Evolutionary conservation across 2,797 vertebrate genomes (phyloP).

Genomic region (Malacoctenus gilli): DNA sequence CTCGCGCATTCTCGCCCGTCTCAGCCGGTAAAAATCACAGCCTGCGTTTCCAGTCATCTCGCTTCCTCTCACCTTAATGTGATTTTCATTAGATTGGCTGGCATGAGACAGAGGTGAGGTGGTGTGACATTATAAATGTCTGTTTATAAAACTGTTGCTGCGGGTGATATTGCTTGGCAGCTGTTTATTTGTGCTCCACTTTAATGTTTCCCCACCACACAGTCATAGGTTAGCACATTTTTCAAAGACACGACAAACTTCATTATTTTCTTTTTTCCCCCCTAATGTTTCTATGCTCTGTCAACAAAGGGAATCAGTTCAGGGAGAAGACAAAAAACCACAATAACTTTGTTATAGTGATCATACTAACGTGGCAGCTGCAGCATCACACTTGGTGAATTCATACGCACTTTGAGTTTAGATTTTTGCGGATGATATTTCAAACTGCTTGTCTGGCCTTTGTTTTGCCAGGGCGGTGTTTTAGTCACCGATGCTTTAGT

Average conservation of each 20-base stretch:
- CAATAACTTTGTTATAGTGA: conserved; percentile 43
- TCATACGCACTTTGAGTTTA: conserved; percentile 1
- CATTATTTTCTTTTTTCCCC: conserved; percentile 31
- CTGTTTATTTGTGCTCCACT: conserved; percentile 51
- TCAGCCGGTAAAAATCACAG: conserved; percentile 46
- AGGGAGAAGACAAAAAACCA: too few relatives aligned
- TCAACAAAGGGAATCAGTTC: conserved; percentile 30
- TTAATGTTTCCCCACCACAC: conserved; percentile 41
- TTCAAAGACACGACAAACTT: conserved; percentile 41
- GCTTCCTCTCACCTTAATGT: conserved; percentile 62
- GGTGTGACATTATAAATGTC: conserved; percentile 61
- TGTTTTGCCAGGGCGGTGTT: background rate
- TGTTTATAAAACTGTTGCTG: conserved; percentile 62
- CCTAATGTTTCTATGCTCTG: conserved; percentile 16
- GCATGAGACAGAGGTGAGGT: conserved; percentile 47
- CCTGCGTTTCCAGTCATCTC: conserved; percentile 50
- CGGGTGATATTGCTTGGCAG: conserved; percentile 56
- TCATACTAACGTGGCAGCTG: conserved; percentile 22
- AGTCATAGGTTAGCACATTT: conserved; percentile 42
- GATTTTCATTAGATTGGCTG: conserved; percentile 62
- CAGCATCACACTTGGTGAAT: conserved; percentile 3
- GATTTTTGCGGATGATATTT: conserved; percentile 15
- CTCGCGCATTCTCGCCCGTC: conserved; percentile 38
- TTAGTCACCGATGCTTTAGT: background rate
- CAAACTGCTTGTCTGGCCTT: conserved; percentile 1